Conservation (phyloP, 2,888 invertebrate species). For the Chrysopilus asiliformis region DNA sequence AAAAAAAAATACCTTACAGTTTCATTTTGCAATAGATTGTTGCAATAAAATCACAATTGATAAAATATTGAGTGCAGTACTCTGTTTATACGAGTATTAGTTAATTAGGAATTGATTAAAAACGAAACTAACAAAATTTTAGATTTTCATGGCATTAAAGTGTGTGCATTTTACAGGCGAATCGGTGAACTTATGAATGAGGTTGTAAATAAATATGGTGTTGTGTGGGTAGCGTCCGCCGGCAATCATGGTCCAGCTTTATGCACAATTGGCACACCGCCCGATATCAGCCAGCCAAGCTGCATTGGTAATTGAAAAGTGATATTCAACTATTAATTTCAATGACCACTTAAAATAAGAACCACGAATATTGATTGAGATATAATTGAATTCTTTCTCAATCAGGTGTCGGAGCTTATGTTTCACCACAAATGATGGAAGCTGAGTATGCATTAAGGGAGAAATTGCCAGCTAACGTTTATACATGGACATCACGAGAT, state of each 20-base stretch:
- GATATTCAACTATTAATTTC: no score
- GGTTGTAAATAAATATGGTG: slow-evolving; percentile 81
- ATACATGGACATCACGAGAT: slow-evolving; percentile 83
- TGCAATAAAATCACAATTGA: no score
- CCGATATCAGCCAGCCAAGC: slow-evolving; percentile 67
- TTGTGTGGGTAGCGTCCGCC: slow-evolving; percentile 86
- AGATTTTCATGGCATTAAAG: no score
- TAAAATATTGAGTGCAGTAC: no score
- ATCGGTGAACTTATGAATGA: slow-evolving; percentile 73
- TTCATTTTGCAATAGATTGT: no score
- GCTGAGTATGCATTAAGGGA: slow-evolving; percentile 87
- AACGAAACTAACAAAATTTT: no score
- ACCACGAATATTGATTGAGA: background rate
- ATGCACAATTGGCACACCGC: slow-evolving; percentile 82
- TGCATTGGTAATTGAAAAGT: slow-evolving; percentile 64
- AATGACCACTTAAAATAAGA: no score
- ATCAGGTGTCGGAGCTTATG: slow-evolving; percentile 84
- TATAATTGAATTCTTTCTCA: no score
- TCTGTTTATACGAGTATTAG: no score
- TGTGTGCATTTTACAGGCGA: slow-evolving; percentile 55
- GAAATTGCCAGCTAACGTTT: slow-evolving; percentile 71
- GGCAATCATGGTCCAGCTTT: slow-evolving; percentile 69
- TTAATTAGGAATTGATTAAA: no score
- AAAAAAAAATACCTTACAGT: no score
- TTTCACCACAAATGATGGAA: slow-evolving; percentile 94